Base-by-base conservation (phyloP, 2,888 invertebrate genomes). In the Sinotaia quadrata region DNA sequence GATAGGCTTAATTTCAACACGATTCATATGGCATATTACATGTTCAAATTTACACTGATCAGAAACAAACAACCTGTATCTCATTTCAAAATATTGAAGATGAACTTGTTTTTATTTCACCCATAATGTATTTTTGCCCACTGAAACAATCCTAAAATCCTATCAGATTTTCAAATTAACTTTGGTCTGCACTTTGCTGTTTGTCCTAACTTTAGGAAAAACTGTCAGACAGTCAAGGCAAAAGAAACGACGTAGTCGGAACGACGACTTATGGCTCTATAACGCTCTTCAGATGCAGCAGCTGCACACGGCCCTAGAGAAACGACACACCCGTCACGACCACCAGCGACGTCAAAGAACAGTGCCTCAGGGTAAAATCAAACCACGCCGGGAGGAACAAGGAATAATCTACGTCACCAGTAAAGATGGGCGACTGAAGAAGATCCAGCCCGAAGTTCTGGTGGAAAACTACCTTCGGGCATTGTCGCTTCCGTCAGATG, bases 281-380 rank as follows among this genome's bases (percentile, higher is more conserved):
- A 41, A 56, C 54, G n/a, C 21, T 44, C 21, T 27, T 8, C 65
- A 65, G 65, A 65, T 65, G 2, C 29, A 56, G n/a, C 56, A 65
- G 56, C 65, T 65, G 24, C 65, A 65, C 41, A 36, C 33, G 10
- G 56, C 34, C 41, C 47, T 65, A 44, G 65, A 65, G 31, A 33
- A 56, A 18, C 65, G 44, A 21, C 51, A 57, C 34, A 12, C 5
- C 4, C 33, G 18, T 7, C 57, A 34, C 29, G 18, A 57, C 8
- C 27, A 54, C 54, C 27, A 54, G 12, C 27, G 10, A n/a, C n/a
- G n/a, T n/a, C n/a, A n/a, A n/a, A n/a, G n/a, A n/a, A n/a, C n/a
- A n/a, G n/a, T 10, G 21, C 29, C 44, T 24, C 58, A 41, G 18
- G 18, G n/a, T n/a, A n/a, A 21, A 57, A 15, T 8, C 33, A 15